Evolutionary conservation across 2,888 invertebrate genomes (phyloP), one percentile per base, ranked within the genome.

Genomic region (Andrena minutula): DNA sequence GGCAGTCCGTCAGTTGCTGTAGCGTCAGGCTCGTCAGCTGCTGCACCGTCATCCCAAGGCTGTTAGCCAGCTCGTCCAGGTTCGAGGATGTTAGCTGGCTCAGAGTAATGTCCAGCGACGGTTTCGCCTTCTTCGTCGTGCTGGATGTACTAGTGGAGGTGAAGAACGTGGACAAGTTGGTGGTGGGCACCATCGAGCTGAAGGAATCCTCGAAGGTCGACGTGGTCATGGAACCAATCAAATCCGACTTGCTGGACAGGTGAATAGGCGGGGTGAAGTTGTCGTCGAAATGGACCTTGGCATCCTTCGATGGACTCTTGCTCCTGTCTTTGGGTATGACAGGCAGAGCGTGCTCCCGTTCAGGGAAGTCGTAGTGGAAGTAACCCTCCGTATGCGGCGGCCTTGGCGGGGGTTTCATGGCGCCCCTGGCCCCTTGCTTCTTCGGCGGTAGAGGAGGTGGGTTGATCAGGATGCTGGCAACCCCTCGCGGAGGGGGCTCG

Each of bases 1-100:
- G 95, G 92, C 97, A 97, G 72, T 96, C 96, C 0, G 98, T 98
- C 56, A 98, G 95, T 93, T 98, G 98, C 28, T 97, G 97, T 79
- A 98, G 94, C 0, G 98, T 98, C 96, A 98, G 97, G 76, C 97
- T 97, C 70, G 97, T 97, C 64, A 98, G 94, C 77, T 97, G 96
- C 66, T 96, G 95, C 0, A 97, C 95, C 0, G 97, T 97, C 90
- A 98, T 97, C 87, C 96, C 96, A 77, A 96, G 95, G 94, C 97
- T 97, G 23, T 94, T 92, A 0, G 98, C 97, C 75, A 98, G 94
- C 83, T 98, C 98, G 87, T 97, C 97, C 91, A 98, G 96, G 87
- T 97, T 97, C 91, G 97, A 96, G 2, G 97, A 96, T 41, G 98
- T 96, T 78, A 98, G 95, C 92, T 98, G 97, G 89, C 96, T 97